phyloP scores from a whole-genome alignment of 2,888 invertebrate genomes.

The Elegia similella region DNA sequence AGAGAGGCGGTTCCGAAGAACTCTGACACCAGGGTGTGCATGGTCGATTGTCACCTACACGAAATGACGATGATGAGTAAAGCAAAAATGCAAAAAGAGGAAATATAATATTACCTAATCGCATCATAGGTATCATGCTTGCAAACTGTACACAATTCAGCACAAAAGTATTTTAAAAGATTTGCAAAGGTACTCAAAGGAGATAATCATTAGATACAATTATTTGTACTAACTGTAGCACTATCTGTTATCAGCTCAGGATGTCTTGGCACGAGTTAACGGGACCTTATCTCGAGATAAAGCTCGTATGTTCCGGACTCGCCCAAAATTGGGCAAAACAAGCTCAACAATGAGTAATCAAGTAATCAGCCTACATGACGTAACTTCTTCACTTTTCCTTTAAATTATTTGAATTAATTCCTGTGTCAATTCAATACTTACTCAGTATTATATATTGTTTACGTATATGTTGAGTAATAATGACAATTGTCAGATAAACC shows the following conservation, averaged over 20 bases:
- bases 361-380: slow-evolving; percentile 18
- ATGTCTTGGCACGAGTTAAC: slow-evolving; percentile 33
- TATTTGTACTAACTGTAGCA: slow-evolving; percentile 21
- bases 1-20: no score
- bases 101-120: no score
- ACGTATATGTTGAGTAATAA: neutral
- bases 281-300: slow-evolving; percentile 57
- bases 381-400: slow-evolving; percentile 17
- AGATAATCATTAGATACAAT: neutral
- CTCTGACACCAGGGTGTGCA: no score
- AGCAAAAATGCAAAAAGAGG: no score
- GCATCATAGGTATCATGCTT: no score
- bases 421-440: no score
- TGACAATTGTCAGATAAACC: neutral
- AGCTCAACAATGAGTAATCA: slow-evolving; percentile 35
- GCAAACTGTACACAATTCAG: no score
- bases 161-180: neutral
- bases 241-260: slow-evolving; percentile 34
- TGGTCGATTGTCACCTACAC: no score
- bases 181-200: neutral
- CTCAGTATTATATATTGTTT: neutral
- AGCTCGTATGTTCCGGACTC: slow-evolving; percentile 48
- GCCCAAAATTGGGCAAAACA: slow-evolving; percentile 50
- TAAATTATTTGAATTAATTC: neutral
- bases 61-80: no score